Evolutionary conservation across 2,113 vertebrate species (phyloP).

Genomic region (Sinocyclocheilus anshuiensis): DNA sequence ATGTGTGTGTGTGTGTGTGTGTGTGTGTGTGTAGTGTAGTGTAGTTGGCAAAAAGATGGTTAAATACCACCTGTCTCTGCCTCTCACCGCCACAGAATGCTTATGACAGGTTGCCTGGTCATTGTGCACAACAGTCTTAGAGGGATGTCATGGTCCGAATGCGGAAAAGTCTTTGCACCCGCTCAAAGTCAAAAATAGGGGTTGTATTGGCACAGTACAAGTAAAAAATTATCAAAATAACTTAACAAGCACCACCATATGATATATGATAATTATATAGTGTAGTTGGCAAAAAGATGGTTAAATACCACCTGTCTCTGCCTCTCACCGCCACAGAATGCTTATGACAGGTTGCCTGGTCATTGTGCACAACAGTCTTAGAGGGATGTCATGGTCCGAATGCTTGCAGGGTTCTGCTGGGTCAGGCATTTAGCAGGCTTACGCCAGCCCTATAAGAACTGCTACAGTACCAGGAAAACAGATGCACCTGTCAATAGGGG

Average conservation of each 20-base stretch:
- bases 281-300: slow-evolving; percentile 52
- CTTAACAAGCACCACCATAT: too few relatives aligned
- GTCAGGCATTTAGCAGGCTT: slow-evolving; percentile 68
- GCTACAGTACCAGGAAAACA: slow-evolving; percentile 61
- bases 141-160: slow-evolving; percentile 68
- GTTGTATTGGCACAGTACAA: too few relatives aligned
- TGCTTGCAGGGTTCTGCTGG: slow-evolving; percentile 68
- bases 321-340: slow-evolving; percentile 67
- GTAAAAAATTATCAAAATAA: too few relatives aligned
- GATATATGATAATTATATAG: too few relatives aligned
- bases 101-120: slow-evolving; percentile 68
- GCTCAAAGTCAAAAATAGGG: too few relatives aligned
- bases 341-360: slow-evolving; percentile 67
- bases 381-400: slow-evolving; percentile 68
- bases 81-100: slow-evolving; percentile 68
- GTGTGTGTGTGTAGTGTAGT: background rate
- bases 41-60: slow-evolving; percentile 56
- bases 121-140: slow-evolving; percentile 70
- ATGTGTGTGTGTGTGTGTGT: background rate
- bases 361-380: slow-evolving; percentile 71
- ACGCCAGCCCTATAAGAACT: slow-evolving; percentile 70
- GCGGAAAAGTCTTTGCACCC: slow-evolving; percentile 21
- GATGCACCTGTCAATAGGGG: slow-evolving; percentile 76
- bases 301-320: slow-evolving; percentile 72
- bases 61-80: slow-evolving; percentile 72